These are phyloP conservation scores for Drosophila diplacantha DNA, from an alignment of 2,888 invertebrate species.

Conservation along the genomic window DNA sequence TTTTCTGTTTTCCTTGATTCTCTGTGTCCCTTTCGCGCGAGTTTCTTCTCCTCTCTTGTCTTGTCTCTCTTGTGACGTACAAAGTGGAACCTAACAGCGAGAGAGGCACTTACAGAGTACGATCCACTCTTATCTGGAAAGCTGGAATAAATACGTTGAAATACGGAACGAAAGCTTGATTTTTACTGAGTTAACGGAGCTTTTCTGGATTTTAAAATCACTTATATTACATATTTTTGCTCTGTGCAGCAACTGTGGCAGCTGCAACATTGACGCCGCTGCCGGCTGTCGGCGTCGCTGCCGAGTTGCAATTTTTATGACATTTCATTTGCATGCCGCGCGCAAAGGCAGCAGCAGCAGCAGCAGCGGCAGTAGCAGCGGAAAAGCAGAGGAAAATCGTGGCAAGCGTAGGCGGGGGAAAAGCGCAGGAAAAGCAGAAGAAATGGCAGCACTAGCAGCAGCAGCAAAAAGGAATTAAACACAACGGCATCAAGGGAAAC, in stretches of 20 bases:
- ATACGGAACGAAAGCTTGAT: too few relatives aligned
- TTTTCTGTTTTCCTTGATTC: too few relatives aligned
- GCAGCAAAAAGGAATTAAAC: constrained; percentile 60
- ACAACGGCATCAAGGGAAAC: constrained; percentile 45
- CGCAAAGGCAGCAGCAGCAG: constrained; percentile 24
- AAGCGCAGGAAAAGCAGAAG: constrained; percentile 14
- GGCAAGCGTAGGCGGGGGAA: neutral
- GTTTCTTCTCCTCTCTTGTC: too few relatives aligned
- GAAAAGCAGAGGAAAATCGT: constrained; percentile 7
- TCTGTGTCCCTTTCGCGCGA: too few relatives aligned
- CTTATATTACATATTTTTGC: neutral
- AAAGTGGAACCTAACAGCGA: too few relatives aligned
- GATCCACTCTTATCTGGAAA: too few relatives aligned
- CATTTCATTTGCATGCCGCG: constrained; percentile 60
- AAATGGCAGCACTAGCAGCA: constrained; percentile 1
- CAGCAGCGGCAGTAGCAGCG: constrained; percentile 10
- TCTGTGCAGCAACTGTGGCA: constrained; percentile 21
- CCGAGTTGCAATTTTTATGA: constrained; percentile 62
- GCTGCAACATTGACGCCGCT: constrained; percentile 51
- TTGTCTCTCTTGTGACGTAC: too few relatives aligned
- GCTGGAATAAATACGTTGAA: too few relatives aligned
- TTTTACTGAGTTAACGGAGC: too few relatives aligned
- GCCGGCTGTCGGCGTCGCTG: constrained; percentile 41
- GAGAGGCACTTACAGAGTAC: too few relatives aligned
- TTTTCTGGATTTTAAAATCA: neutral